Evolutionary conservation across 35 echinoderm and acorn worm species (phyloP).

Genomic region (Apostichopus californicus): DNA sequence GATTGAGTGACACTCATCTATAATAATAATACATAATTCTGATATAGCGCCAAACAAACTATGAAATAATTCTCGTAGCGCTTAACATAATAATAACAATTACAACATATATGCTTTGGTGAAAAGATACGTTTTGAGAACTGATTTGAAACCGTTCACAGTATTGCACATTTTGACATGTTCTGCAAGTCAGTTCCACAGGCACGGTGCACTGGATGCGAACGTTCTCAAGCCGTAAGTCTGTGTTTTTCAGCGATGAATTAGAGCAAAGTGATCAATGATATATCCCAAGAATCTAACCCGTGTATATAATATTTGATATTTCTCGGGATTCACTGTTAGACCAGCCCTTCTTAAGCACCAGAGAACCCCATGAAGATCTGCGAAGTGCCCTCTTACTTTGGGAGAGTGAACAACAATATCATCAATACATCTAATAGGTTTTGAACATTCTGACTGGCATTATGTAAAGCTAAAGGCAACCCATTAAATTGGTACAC

Average conservation of each 20-base stretch:
- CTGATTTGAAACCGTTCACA: no score
- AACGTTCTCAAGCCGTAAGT: no score
- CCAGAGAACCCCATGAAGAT: slow-evolving; percentile 6
- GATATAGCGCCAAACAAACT: no score
- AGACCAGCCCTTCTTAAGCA: slow-evolving; percentile 18
- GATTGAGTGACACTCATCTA: background rate
- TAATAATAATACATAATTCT: background rate
- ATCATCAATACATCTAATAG: slow-evolving; percentile 51
- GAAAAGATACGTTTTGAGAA: no score
- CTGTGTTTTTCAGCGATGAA: no score
- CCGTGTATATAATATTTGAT: background rate
- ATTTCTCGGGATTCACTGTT: slow-evolving; percentile 35
- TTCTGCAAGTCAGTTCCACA: no score
- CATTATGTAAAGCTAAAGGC: slow-evolving; percentile 32
- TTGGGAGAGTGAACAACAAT: slow-evolving; percentile 44
- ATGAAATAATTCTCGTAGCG: no score
- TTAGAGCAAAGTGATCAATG: background rate
- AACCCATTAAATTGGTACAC: slow-evolving; percentile 47
- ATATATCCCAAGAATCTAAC: slow-evolving; percentile 50
- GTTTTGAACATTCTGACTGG: no score
- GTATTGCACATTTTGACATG: no score
- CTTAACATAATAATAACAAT: no score
- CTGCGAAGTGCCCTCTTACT: slow-evolving; percentile 2
- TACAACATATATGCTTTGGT: no score
- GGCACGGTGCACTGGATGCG: no score